phyloP scores from a whole-genome alignment of 1,140 invertebrate species.

The Arion vulgaris region DNA sequence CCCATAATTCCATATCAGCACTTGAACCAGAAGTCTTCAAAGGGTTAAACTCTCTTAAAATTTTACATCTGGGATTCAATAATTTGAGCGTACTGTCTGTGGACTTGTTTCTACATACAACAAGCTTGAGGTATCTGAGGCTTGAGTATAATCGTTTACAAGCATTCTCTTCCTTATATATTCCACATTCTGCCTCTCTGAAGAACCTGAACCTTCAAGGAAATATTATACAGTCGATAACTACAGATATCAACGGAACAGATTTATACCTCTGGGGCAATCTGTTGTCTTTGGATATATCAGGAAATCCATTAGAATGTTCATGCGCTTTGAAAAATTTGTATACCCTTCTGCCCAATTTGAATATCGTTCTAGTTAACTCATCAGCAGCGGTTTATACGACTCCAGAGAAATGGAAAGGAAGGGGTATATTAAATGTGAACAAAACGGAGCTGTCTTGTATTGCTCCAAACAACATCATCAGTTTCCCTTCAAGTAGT shows the following conservation, averaged over 20 bases:
- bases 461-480: conserved; percentile 39
- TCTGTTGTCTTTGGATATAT: conserved; percentile 48
- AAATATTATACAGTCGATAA: conserved; percentile 49
- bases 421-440: conserved; percentile 45
- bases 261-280: conserved; percentile 30
- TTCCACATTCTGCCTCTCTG: conserved; percentile 38
- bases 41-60: conserved; percentile 44
- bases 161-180: conserved; percentile 36
- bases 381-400: conserved; percentile 44
- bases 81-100: conserved; percentile 42
- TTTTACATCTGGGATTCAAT: conserved; percentile 55
- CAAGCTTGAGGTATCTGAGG: conserved; percentile 46
- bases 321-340: conserved; percentile 52
- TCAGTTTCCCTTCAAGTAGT: neutral
- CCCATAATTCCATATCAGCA: conserved; percentile 46
- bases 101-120: conserved; percentile 43
- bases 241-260: conserved; percentile 12
- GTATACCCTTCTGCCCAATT: neutral
- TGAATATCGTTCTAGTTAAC: conserved; percentile 26
- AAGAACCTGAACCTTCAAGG: conserved; percentile 42
- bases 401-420: conserved; percentile 39
- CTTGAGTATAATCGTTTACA: conserved; percentile 48
- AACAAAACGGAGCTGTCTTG: conserved; percentile 44
- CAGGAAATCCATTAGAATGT: conserved; percentile 63
- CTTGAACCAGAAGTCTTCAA: conserved; percentile 45